Evolutionary conservation across 64 coral and sea anemone species (phyloP).

Genomic region (Acropora yongei): DNA sequence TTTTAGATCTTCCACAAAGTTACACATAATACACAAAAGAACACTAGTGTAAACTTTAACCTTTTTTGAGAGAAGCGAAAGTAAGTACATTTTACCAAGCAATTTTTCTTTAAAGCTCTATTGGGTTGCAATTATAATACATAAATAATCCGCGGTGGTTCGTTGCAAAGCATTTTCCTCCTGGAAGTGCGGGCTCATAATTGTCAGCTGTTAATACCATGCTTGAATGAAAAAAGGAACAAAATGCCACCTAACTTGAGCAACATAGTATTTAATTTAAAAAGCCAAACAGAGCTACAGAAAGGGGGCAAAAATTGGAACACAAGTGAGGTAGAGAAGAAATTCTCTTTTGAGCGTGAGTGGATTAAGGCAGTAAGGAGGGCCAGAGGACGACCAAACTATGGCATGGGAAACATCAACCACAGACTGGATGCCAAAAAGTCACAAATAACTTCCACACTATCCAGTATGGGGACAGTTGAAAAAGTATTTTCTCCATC

Average conservation of each 20-base stretch:
- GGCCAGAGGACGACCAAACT: slow-evolving; percentile 44
- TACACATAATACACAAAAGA: too few relatives aligned
- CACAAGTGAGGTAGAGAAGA: slow-evolving; percentile 39
- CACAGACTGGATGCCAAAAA: slow-evolving; percentile 1
- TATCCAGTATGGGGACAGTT: slow-evolving; percentile 11
- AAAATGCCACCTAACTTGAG: slow-evolving; percentile 49
- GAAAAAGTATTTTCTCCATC: slow-evolving; percentile 42
- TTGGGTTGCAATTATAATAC: too few relatives aligned
- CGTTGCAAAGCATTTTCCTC: too few relatives aligned
- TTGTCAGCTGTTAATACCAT: too few relatives aligned
- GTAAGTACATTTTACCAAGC: too few relatives aligned
- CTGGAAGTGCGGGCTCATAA: too few relatives aligned
- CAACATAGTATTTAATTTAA: slow-evolving; percentile 37
- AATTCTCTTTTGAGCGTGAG: slow-evolving; percentile 46
- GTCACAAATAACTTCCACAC: not conserved
- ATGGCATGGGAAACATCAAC: slow-evolving; percentile 65
- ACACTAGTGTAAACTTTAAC: too few relatives aligned
- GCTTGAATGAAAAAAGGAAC: too few relatives aligned
- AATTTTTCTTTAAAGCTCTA: too few relatives aligned
- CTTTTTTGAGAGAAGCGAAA: too few relatives aligned
- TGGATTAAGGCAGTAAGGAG: slow-evolving; percentile 60
- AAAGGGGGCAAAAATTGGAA: slow-evolving; percentile 54
- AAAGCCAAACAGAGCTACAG: slow-evolving; percentile 32
- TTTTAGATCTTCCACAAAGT: too few relatives aligned
- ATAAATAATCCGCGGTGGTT: too few relatives aligned